phyloP scores from a whole-genome alignment of 1,140 invertebrate genomes.

The Drosophila busckii region DNA sequence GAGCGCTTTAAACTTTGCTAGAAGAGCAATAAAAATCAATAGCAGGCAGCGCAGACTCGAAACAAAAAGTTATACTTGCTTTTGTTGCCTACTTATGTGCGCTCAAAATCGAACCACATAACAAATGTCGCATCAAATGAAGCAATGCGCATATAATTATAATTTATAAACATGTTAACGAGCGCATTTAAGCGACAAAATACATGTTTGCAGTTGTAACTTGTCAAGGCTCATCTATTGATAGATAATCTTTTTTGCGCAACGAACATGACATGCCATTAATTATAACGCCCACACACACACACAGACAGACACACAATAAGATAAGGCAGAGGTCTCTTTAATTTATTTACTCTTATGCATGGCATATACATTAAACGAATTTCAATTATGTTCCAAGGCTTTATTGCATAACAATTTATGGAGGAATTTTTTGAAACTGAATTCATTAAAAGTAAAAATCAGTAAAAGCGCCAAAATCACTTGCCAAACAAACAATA shows the following conservation, averaged over 20 bases:
- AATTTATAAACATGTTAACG: conserved; percentile 68
- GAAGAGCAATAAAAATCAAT: conserved; percentile 40
- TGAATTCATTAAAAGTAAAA: conserved; percentile 77
- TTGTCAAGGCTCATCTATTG: conserved; percentile 54
- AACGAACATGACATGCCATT: conserved; percentile 56
- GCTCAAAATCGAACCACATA: background rate
- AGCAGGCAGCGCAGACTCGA: background rate
- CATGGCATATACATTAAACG: conserved; percentile 72
- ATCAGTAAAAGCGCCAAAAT: conserved; percentile 60
- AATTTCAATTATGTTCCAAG: conserved; percentile 72
- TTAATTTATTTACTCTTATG: conserved; percentile 36
- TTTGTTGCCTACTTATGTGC: conserved; percentile 7
- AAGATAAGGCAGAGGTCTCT: background rate
- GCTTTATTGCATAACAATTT: conserved; percentile 61
- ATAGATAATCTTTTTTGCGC: conserved; percentile 72
- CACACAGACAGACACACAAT: background rate
- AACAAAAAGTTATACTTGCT: conserved; percentile 1
- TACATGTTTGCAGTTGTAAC: conserved; percentile 17
- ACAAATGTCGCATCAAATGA: background rate
- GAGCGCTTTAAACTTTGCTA: conserved; percentile 65
- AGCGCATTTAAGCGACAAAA: background rate
- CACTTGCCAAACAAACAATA: conserved; percentile 60
- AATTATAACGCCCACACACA: conserved; percentile 34
- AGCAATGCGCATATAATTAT: conserved; percentile 46
- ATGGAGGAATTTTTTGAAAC: conserved; percentile 62